Percentiles rank a stretch among this genome's conserved stretches.
These are phyloP conservation scores for Crenichthys baileyi DNA, from an alignment of 2,797 vertebrate genomes.

Conservation along the genomic window DNA sequence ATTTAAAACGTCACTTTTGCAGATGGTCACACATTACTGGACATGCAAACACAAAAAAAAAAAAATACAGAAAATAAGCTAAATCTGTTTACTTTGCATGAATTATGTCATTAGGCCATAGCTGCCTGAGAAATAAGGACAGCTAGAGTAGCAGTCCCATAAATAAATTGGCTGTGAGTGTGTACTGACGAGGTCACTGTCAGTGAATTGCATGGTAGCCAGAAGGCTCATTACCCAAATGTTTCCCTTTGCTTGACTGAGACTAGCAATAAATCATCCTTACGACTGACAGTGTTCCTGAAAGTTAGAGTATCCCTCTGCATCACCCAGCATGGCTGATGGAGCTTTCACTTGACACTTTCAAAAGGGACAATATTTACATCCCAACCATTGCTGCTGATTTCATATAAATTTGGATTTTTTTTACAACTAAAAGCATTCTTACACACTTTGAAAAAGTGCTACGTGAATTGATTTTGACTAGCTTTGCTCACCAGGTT, in stretches of 20 bases:
- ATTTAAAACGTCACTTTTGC: neutral
- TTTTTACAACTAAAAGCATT: neutral
- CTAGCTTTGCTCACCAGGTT: neutral
- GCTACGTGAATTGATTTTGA: neutral
- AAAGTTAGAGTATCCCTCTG: neutral
- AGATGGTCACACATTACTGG: neutral
- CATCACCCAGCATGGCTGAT: neutral
- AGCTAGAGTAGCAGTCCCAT: conserved; percentile 14
- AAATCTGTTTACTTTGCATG: neutral
- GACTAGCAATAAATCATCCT: conserved; percentile 45
- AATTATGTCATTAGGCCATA: conserved; percentile 10
- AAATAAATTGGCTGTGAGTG: conserved; percentile 29
- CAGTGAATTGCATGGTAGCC: conserved; percentile 18
- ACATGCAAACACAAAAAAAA: neutral
- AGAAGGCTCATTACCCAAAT: conserved; percentile 48
- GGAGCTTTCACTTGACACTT: conserved; percentile 2
- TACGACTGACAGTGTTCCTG: conserved; percentile 2
- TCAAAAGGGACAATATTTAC: neutral
- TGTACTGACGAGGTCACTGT: conserved; percentile 23
- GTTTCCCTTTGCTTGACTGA: conserved; percentile 29
- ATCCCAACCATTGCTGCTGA: neutral
- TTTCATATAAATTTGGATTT: neutral
- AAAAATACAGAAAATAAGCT: neutral
- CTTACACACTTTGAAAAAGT: neutral
- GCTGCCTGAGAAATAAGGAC: neutral